A percentile compares a stretch with the other conserved stretches of the same genome.
Conservation (phyloP, 2,113 vertebrate genomes). For the Benitochromis conjunctus region DNA sequence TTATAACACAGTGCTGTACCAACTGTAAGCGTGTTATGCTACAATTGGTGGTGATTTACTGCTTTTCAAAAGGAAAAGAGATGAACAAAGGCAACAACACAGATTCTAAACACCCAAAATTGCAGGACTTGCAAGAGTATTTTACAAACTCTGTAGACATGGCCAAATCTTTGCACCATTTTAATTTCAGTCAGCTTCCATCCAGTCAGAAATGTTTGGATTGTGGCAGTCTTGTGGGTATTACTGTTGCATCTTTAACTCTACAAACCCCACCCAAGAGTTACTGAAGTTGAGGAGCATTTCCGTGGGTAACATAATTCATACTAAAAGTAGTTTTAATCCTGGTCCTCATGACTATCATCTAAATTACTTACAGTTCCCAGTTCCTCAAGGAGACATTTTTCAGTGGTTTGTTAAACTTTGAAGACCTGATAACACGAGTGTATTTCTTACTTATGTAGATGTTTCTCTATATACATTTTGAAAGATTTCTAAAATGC, state of each 20-base stretch:
- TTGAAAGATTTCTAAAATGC: neutral
- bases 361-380: neutral
- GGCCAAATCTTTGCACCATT: neutral
- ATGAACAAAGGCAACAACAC: neutral
- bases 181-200: neutral
- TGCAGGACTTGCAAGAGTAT: neutral
- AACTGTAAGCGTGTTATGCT: neutral
- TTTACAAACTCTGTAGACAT: neutral
- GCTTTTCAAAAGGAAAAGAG: neutral
- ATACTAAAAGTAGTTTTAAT: neutral
- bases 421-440: neutral
- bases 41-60: neutral
- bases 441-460: neutral
- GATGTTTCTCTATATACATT: neutral
- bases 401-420: neutral
- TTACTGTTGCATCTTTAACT: neutral
- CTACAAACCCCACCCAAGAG: neutral
- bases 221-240: neutral
- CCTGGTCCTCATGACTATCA: neutral
- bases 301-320: neutral
- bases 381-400: neutral
- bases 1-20: neutral
- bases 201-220: neutral
- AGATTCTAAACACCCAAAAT: neutral
- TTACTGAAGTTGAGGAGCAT: neutral